phyloP scores from a whole-genome alignment of 2,797 vertebrate species.

The Balearica regulorum region DNA sequence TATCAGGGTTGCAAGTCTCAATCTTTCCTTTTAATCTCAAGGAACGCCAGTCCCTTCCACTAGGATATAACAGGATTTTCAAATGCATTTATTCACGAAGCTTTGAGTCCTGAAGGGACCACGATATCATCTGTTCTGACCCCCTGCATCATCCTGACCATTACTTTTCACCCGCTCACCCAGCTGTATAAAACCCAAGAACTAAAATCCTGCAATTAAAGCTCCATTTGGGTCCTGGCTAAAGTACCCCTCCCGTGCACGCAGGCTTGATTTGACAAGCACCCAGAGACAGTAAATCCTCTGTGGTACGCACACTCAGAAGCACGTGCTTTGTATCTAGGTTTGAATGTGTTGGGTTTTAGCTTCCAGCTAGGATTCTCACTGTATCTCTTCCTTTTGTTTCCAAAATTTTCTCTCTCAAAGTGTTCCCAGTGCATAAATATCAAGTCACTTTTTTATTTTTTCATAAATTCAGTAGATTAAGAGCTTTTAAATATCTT shows the following conservation, averaged over 20 bases:
- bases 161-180: neutral
- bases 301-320: neutral
- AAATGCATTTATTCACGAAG: neutral
- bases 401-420: neutral
- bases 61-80: neutral
- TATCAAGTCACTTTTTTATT: neutral
- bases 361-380: neutral
- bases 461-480: neutral
- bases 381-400: neutral
- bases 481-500: neutral
- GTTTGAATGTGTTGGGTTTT: neutral
- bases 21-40: neutral
- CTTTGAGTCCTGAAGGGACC: neutral
- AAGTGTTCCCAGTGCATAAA: neutral
- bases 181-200: neutral
- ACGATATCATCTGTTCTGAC: neutral
- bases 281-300: constrained; percentile 10
- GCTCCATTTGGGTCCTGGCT: neutral
- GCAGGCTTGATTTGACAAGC: neutral
- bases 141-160: neutral
- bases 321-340: neutral
- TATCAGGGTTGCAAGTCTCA: accelerated
- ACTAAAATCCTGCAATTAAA: neutral
- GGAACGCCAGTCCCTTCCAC: neutral
- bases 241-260: neutral